phyloP scores from a whole-genome alignment of 2,113 vertebrate genomes.

The Tyrannus savana region DNA sequence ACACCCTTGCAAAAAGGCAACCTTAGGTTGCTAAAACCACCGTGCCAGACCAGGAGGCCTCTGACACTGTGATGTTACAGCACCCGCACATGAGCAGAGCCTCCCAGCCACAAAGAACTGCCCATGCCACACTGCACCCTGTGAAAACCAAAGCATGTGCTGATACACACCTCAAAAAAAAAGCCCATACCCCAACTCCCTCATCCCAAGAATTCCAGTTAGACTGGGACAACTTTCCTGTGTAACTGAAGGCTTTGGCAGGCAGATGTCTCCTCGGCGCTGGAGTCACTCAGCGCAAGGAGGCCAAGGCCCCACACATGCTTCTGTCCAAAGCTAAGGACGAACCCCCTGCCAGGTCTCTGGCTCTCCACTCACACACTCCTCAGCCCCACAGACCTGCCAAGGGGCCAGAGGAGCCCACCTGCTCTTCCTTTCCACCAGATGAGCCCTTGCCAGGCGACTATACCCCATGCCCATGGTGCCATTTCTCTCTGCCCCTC shows the following conservation, averaged over 20 bases:
- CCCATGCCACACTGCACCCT: rapidly evolving
- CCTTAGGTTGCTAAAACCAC: background rate
- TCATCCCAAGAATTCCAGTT: background rate
- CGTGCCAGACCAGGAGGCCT: background rate
- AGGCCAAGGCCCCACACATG: background rate
- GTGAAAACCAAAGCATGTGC: background rate
- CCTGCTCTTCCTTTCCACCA: background rate
- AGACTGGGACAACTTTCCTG: background rate
- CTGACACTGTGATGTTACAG: rapidly evolving
- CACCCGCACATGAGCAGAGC: rapidly evolving
- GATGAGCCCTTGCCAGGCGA: background rate
- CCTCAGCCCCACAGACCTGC: background rate
- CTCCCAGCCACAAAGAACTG: background rate
- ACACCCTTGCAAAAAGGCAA: background rate
- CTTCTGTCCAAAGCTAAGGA: background rate
- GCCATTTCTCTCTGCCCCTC: background rate
- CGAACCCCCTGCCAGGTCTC: background rate
- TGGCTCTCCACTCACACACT: background rate
- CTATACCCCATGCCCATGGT: background rate
- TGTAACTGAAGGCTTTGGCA: background rate
- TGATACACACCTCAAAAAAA: background rate
- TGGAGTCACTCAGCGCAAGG: background rate
- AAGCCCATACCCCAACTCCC: background rate
- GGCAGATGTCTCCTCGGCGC: background rate
- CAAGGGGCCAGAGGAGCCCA: background rate